Base-by-base conservation (phyloP, 2,113 vertebrate genomes). In the Gulo gulo region DNA sequence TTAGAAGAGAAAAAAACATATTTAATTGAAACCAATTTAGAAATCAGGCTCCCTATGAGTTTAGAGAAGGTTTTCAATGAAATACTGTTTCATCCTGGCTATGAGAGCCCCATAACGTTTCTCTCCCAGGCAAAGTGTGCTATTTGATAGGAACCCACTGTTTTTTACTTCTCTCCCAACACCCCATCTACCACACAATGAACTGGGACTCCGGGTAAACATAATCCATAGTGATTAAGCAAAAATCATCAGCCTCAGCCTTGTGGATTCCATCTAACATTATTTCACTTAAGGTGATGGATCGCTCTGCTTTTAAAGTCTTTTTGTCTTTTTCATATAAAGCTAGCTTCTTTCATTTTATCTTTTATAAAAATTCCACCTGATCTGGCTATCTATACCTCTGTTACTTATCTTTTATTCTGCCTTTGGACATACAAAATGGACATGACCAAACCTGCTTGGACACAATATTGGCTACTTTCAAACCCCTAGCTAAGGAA, bases 11-110 rank as follows among this genome's bases (percentile, higher is more conserved):
- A 52, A 52, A 91, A 96, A 94, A 96, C 96, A 95, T 84, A 98
- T 97, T 97, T 98, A 98, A 98, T 97, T 98, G 98, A 98, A 97
- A 98, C 91, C 97, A 93, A 96, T 97, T 97, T 97, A 97, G 95
- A 94, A 97, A 97, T 96, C 97, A 97, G 93, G 93, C 96, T 97
- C 79, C 85, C 81, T 82, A 65, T 89, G 93, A 97, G 85, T 90
- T 88, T 85, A 94, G 52, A 93, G 97, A 95, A 96, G 2, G 10
- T 96, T 97, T 97, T 98, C 95, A 98, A 92, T 95, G 96, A 97
- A 98, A 97, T 92, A 89, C 92, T 97, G 91, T 96, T 97, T 95
- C 81, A 78, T 95, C 89, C 74, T 91, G 94, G 96, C 93, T 96
- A 69, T 91, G 92, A 94, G 93, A 97, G 95, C 95, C 78, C 91